These are phyloP conservation scores for Parauchenoglanis punctatus DNA, from an alignment of 2,797 vertebrate species.

Conservation along the genomic window DNA sequence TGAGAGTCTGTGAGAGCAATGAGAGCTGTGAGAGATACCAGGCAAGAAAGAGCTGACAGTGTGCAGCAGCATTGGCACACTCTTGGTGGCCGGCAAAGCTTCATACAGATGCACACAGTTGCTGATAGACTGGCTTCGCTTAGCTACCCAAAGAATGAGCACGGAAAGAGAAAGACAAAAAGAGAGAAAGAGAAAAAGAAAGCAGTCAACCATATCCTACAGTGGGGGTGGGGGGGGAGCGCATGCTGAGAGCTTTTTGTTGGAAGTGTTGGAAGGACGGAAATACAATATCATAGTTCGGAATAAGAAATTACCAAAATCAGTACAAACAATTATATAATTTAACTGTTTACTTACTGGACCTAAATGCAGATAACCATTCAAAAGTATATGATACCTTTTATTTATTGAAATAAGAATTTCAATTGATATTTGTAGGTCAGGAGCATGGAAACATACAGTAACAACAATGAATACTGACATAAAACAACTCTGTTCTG, in stretches of 20 bases:
- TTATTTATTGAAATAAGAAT: background rate
- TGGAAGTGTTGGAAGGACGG: slow-evolving; percentile 12
- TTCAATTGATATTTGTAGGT: background rate
- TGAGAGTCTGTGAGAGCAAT: slow-evolving; percentile 96
- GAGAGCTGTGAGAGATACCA: slow-evolving; percentile 97
- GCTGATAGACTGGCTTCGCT: slow-evolving; percentile 99
- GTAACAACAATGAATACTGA: too few relatives aligned
- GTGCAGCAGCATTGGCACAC: slow-evolving; percentile 96
- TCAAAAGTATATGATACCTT: background rate
- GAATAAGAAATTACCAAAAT: background rate
- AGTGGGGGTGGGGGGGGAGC: background rate
- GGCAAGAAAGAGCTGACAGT: slow-evolving; percentile 99
- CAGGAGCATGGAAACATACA: too few relatives aligned
- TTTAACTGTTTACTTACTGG: background rate
- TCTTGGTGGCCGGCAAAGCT: slow-evolving; percentile 97
- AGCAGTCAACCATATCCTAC: slow-evolving; percentile 31
- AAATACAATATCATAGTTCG: background rate
- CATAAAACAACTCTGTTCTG: background rate
- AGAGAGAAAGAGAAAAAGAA: slow-evolving; percentile 52
- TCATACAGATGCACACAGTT: slow-evolving; percentile 98
- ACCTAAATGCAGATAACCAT: background rate
- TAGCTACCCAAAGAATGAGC: slow-evolving; percentile 86
- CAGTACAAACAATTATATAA: background rate
- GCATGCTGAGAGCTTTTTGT: slow-evolving; percentile 5
- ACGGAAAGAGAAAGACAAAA: slow-evolving; percentile 67